phyloP scores from a whole-genome alignment of 1,140 invertebrate species.

The Lordiphosa mommai region DNA sequence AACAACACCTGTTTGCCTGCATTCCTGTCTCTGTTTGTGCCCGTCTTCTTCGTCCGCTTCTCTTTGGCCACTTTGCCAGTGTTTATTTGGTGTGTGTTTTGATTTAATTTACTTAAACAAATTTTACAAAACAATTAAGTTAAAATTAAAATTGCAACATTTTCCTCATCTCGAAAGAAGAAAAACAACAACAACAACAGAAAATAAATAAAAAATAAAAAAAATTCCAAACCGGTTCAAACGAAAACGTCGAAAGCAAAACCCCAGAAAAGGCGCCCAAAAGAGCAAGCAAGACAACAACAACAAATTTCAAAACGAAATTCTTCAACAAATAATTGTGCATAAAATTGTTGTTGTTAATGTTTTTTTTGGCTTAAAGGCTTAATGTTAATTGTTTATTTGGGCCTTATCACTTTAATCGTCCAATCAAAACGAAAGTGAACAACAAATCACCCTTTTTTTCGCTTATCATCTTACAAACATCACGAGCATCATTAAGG shows the following conservation, averaged over 20 bases:
- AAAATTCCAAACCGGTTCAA: conserved; percentile 54
- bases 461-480: not conserved
- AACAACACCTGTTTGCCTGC: conserved; percentile 54
- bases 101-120: not conserved
- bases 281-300: conserved; percentile 24
- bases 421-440: conserved; percentile 54
- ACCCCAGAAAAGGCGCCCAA: conserved; percentile 20
- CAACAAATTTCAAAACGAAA: conserved; percentile 22
- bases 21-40: conserved; percentile 35
- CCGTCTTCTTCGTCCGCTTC: conserved; percentile 1
- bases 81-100: conserved; percentile 5
- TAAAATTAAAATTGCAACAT: conserved; percentile 47
- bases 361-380: no score
- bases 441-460: conserved; percentile 42
- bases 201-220: conserved; percentile 43
- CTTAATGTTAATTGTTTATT: conserved; percentile 28
- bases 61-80: conserved; percentile 5
- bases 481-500: conserved; percentile 15
- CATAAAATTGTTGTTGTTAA: conserved; percentile 3
- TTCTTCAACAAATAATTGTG: conserved; percentile 3
- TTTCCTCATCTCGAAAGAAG: conserved; percentile 30
- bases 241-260: conserved; percentile 26
- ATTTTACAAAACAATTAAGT: conserved; percentile 20
- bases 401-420: conserved; percentile 41
- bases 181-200: conserved; percentile 16